Base-by-base conservation (phyloP, 2,797 vertebrate genomes). In the Cephalopachus bancanus region DNA sequence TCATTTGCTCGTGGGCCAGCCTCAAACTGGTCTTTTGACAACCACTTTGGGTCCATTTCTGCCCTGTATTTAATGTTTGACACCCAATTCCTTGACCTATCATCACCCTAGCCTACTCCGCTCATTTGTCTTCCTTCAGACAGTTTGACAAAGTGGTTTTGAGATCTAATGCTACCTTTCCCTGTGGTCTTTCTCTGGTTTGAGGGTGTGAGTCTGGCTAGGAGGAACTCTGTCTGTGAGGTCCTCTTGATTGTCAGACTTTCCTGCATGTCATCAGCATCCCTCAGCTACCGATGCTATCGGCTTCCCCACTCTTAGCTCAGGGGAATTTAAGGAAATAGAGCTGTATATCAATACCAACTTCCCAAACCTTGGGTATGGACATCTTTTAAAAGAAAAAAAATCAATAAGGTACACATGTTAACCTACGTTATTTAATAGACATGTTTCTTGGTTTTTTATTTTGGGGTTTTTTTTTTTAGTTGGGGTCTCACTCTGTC, bases 361-460 rank as follows among this genome's bases (percentile, higher is more conserved):
- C 2, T 57, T 79, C 49, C 83, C 69, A 65, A 71, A 74, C 1
- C 55, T 92, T 95, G 94, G 22, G 8, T 78, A n/a, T 69, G 51
- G 28, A n/a, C 33, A 71, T 49, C 67, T 71, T 78, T 83, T 91
- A 83, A 62, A 62, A 33, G 5, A 3, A 76, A 85, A 85, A 86
- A 72, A 15, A 76, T 30, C 88, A 76, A 51, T 59, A 44, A 69
- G 7, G 12, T 75, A 92, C 86, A 72, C 33, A 24, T 55, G 5
- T 67, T 78, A 93, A 84, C 10, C 16, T 87, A 81, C 89, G 55
- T 83, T 86, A 94, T 76, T 79, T 89, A 16, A 89, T 71, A 44
- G 22, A 92, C 96, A 88, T 93, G 12, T 83, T 72, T 71, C 17
- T 89, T 93, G 92, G 76, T 44, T 44, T 44, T 44, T 44, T 44